phyloP scores from a whole-genome alignment of 2,797 vertebrate genomes.

The Microhierax caerulescens region DNA sequence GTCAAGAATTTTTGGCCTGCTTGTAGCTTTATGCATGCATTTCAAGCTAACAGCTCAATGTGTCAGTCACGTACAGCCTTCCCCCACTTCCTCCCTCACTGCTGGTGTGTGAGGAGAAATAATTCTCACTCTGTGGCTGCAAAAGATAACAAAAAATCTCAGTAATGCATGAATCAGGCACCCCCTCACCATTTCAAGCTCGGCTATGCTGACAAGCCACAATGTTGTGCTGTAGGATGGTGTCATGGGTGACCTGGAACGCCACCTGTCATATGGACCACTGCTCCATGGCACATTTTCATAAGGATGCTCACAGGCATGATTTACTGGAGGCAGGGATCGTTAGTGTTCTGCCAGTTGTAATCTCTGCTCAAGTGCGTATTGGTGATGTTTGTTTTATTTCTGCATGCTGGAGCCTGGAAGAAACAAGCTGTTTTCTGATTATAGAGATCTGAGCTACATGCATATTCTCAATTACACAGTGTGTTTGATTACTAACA shows the following conservation, averaged over 20 bases:
- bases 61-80: background rate
- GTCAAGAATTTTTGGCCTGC: background rate
- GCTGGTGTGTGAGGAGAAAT: constrained; percentile 33
- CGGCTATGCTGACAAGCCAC: constrained; percentile 27
- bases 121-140: constrained; percentile 21
- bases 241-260: constrained; percentile 34
- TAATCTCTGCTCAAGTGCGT: background rate
- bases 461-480: background rate
- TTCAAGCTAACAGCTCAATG: background rate
- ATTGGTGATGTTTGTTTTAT: background rate
- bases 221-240: constrained; percentile 10
- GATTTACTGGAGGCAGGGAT: background rate
- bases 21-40: background rate
- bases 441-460: background rate
- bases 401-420: background rate
- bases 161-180: constrained; percentile 29
- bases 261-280: constrained; percentile 1
- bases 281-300: background rate
- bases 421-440: background rate
- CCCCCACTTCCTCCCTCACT: constrained; percentile 18
- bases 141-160: constrained; percentile 58
- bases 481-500: constrained; percentile 21
- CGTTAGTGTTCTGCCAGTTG: background rate
- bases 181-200: constrained; percentile 25
- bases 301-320: background rate